phyloP scores from a whole-genome alignment of 1,140 invertebrate genomes.

The Drosophila repleta region DNA sequence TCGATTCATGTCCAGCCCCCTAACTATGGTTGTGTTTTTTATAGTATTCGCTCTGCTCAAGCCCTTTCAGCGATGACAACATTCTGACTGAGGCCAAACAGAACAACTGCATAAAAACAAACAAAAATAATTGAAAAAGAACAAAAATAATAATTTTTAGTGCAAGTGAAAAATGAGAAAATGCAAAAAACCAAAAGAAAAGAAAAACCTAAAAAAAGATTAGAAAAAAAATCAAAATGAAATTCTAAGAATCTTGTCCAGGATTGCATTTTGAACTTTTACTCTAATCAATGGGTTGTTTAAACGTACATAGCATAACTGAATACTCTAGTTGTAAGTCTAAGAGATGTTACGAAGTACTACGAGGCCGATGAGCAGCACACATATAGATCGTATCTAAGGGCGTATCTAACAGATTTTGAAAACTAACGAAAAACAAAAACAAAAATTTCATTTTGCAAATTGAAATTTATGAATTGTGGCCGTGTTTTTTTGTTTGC shows the following conservation, averaged over 20 bases:
- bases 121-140: constrained; percentile 3
- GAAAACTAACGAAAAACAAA: constrained; percentile 15
- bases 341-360: constrained; percentile 36
- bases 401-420: constrained; percentile 48
- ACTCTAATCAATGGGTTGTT: constrained; percentile 82
- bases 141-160: constrained; percentile 34
- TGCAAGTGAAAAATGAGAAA: constrained; percentile 31
- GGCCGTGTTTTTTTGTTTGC: constrained; percentile 62
- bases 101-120: background rate
- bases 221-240: no score
- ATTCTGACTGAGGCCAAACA: constrained; percentile 18
- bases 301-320: constrained; percentile 77
- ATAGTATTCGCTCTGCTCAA: constrained; percentile 51
- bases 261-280: constrained; percentile 82
- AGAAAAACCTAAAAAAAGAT: constrained; percentile 6
- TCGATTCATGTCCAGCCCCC: constrained; percentile 45
- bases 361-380: constrained; percentile 3
- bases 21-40: constrained; percentile 79
- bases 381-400: constrained; percentile 50
- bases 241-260: constrained; percentile 67
- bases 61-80: constrained; percentile 68
- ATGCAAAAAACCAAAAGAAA: constrained; percentile 64
- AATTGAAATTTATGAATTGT: constrained; percentile 49
- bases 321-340: constrained; percentile 63
- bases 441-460: constrained; percentile 52